Conservation (phyloP, 2,888 invertebrate species). For the Platerodrilus igneus region DNA sequence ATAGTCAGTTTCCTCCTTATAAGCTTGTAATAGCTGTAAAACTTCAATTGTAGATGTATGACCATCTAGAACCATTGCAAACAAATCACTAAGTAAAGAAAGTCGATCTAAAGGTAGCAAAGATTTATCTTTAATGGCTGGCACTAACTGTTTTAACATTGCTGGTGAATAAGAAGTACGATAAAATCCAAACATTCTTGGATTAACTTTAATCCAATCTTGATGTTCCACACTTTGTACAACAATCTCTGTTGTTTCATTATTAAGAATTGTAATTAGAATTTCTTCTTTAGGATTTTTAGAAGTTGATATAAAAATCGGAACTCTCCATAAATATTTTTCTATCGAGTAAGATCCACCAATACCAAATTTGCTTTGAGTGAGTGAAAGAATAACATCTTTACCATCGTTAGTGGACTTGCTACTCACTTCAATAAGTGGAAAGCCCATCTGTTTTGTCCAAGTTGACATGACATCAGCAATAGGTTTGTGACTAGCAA, state of each 20-base stretch:
- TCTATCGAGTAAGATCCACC: slow-evolving; percentile 63
- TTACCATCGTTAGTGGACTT: slow-evolving; percentile 57
- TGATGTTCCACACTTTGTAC: slow-evolving; percentile 63
- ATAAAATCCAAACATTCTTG: slow-evolving; percentile 82
- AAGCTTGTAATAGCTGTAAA: slow-evolving; percentile 76
- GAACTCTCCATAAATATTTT: slow-evolving; percentile 78
- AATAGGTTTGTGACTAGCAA: slow-evolving; percentile 84
- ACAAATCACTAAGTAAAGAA: slow-evolving; percentile 84
- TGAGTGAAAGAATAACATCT: slow-evolving; percentile 63
- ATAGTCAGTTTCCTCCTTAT: slow-evolving; percentile 79
- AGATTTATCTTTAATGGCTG: slow-evolving; percentile 70
- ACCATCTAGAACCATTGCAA: slow-evolving; percentile 86
- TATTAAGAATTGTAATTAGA: slow-evolving; percentile 41
- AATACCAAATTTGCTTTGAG: slow-evolving; percentile 81
- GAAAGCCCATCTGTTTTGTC: slow-evolving; percentile 84
- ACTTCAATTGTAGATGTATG: slow-evolving; percentile 73
- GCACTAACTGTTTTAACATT: slow-evolving; percentile 69
- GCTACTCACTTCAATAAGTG: slow-evolving; percentile 61
- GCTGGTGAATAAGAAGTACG: slow-evolving; percentile 78
- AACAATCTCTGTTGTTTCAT: slow-evolving; percentile 59
- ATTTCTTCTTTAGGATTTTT: slow-evolving; percentile 53
- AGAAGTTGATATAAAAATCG: slow-evolving; percentile 74
- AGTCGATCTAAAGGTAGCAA: slow-evolving; percentile 84
- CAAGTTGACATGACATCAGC: slow-evolving; percentile 91
- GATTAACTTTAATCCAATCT: slow-evolving; percentile 88